phyloP scores from a whole-genome alignment of 1,140 invertebrate genomes.

The Anastatus disparis region DNA sequence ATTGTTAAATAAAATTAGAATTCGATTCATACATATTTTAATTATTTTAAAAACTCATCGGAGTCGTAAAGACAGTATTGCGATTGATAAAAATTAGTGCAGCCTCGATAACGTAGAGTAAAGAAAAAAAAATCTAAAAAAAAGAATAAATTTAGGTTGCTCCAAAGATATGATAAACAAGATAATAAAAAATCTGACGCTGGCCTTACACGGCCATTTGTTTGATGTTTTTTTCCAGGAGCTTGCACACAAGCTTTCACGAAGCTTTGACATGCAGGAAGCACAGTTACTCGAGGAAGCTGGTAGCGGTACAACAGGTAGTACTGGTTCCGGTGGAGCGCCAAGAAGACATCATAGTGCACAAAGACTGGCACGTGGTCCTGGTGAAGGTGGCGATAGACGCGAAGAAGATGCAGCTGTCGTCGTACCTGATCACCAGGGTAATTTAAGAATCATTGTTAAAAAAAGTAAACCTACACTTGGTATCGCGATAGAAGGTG shows the following conservation, averaged over 20 bases:
- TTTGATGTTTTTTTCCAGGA: constrained; percentile 68
- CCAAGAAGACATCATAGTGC: constrained; percentile 62
- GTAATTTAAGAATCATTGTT: constrained; percentile 85
- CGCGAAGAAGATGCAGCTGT: constrained; percentile 72
- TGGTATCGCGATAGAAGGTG: constrained; percentile 96
- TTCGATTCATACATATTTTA: too few species aligned
- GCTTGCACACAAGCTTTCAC: constrained; percentile 83
- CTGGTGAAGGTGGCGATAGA: constrained; percentile 71
- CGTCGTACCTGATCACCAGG: constrained; percentile 84
- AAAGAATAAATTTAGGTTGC: not conserved
- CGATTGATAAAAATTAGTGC: not conserved
- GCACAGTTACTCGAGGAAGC: constrained; percentile 79
- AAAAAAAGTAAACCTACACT: constrained; percentile 93
- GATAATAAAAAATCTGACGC: not conserved
- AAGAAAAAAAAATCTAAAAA: not conserved
- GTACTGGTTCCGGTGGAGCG: constrained; percentile 64
- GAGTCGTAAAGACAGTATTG: not conserved
- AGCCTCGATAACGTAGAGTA: not conserved
- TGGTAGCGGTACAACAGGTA: constrained; percentile 70
- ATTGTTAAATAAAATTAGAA: too few species aligned
- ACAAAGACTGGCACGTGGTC: constrained; percentile 58
- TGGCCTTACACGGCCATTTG: not conserved
- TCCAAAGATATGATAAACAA: too few species aligned
- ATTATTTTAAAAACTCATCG: not conserved
- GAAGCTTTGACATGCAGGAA: constrained; percentile 88